Evolutionary conservation across 1,140 invertebrate genomes (phyloP), one percentile per base, ranked within the genome.

Genomic region (Arion vulgaris): DNA sequence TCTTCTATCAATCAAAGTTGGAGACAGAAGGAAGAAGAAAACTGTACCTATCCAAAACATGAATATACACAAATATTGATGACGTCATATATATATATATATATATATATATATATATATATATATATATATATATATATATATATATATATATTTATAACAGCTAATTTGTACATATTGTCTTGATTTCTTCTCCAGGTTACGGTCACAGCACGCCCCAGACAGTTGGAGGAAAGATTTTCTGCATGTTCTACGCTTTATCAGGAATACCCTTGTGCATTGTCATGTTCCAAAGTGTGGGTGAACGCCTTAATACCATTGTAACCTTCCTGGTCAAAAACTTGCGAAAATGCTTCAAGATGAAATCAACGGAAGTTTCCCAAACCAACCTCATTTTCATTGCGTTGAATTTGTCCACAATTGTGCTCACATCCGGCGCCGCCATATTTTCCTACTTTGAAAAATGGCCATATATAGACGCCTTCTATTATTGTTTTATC

Each of bases 401-500:
- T 72, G 98, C 97, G 39, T 96, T 96, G 45, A 96, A 97, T 89
- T 94, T 99, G 28, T 98, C 97, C 62, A 97, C 96, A 13, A 95
- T 99, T 62, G 98, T 99, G 32, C 98, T 99, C 85, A 97, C 97
- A 19, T 96, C 96, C 5, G 98, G 98, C 69, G 98, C 98, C 0
- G 96, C 96, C 0, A 97, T 97, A 0, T 99, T 99, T 93, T 97
- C 96, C 9, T 94, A 95, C 41, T 99, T 98, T 90, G 98, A 99
- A 91, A 95, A 96, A 2, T 99, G 98, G 98, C 95, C 96, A 81
- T 99, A 99, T 91, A 98, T 99, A 89, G 98, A 99, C 91, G 97
- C 97, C 80, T 97, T 99, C 87, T 99, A 99, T 92, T 99, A 99
- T 91, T 99, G 98, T 91, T 99, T 99, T 92, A 98, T 99, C 71